Conservation (phyloP, 2,113 vertebrate species). For the Baryphthengus martii region DNA sequence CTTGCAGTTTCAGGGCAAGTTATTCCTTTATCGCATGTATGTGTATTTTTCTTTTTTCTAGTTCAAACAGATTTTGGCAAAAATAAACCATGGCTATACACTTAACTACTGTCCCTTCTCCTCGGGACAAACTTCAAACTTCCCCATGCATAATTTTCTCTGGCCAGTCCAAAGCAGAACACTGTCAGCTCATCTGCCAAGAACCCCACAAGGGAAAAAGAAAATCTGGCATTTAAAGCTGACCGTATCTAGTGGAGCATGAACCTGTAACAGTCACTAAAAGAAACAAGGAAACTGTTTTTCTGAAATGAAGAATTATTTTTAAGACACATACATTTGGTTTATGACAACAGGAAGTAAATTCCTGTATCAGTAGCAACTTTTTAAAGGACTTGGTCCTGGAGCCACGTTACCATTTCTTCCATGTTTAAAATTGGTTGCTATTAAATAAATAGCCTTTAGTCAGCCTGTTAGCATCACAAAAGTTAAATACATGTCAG, state of each 20-base stretch:
- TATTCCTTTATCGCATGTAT: conserved; percentile 29
- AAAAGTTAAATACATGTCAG: background rate
- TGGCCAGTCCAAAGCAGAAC: conserved; percentile 50
- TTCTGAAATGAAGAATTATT: background rate
- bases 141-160: background rate
- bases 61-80: conserved; percentile 25
- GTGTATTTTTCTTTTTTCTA: conserved; percentile 36
- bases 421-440: conserved; percentile 20
- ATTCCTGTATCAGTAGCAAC: background rate
- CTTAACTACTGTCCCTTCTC: background rate
- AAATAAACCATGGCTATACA: background rate
- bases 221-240: background rate
- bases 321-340: background rate
- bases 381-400: background rate
- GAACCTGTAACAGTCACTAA: conserved; percentile 30
- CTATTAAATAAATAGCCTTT: background rate
- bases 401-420: conserved; percentile 1
- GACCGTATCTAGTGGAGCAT: background rate
- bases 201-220: background rate
- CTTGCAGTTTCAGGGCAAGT: conserved; percentile 33
- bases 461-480: conserved; percentile 14
- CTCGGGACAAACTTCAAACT: background rate
- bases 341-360: conserved; percentile 28
- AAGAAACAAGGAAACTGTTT: conserved; percentile 49
- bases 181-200: conserved; percentile 52